Evolutionary conservation across 2,888 invertebrate genomes (phyloP).

Genomic region (Apodemia hepburni): DNA sequence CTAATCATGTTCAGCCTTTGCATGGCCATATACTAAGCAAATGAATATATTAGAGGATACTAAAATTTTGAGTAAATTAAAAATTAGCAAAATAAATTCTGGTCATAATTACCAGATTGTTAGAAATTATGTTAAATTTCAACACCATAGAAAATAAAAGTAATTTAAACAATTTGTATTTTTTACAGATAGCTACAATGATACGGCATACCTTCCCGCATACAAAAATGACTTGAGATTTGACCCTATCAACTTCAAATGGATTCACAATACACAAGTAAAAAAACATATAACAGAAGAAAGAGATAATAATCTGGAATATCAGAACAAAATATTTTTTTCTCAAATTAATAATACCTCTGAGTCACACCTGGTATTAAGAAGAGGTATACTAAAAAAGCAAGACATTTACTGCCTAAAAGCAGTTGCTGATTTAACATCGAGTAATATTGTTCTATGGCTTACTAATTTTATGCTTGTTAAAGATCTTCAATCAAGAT

Average conservation of each 20-base stretch:
- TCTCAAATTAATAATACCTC: background rate
- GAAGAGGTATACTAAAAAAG: conserved; percentile 13
- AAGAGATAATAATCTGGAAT: background rate
- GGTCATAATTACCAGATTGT: no score
- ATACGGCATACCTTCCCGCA: background rate
- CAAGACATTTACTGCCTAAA: conserved; percentile 19
- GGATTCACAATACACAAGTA: conserved; percentile 13
- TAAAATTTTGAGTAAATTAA: no score
- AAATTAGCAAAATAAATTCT: no score
- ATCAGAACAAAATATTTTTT: background rate
- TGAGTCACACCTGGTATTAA: conserved; percentile 3
- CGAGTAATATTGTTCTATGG: conserved; percentile 38
- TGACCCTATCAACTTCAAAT: conserved; percentile 17
- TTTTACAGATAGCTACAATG: conserved; percentile 13
- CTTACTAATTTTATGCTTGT: conserved; percentile 42
- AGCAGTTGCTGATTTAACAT: conserved; percentile 8
- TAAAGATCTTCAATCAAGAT: conserved; percentile 43
- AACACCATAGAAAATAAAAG: background rate
- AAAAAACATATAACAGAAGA: background rate
- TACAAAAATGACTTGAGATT: conserved; percentile 17
- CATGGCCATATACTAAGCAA: no score
- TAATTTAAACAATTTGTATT: no score
- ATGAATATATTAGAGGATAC: no score
- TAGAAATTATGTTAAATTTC: no score
- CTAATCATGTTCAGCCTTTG: no score